Conservation (phyloP, 2,797 vertebrate genomes). For the Rhodeus uyekii region DNA sequence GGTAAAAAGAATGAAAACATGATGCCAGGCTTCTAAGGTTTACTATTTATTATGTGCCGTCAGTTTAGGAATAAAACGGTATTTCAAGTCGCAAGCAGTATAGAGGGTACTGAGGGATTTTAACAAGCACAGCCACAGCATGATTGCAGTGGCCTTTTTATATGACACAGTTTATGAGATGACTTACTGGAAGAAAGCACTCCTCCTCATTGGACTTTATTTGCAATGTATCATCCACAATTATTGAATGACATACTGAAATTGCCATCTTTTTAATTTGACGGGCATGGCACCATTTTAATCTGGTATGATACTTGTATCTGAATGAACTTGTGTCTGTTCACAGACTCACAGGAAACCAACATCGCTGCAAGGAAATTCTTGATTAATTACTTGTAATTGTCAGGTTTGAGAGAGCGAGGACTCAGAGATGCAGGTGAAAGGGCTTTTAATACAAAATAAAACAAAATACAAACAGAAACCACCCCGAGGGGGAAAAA, state of each 20-base stretch:
- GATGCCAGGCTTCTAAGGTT: not conserved
- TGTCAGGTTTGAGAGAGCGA: too few relatives aligned
- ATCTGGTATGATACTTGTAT: constrained; percentile 26
- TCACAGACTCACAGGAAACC: constrained; percentile 13
- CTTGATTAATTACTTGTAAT: constrained; percentile 54
- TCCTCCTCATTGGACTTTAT: constrained; percentile 1
- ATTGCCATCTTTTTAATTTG: constrained; percentile 48
- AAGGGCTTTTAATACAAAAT: too few relatives aligned
- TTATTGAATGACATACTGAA: constrained; percentile 34
- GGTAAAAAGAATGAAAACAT: constrained; percentile 25
- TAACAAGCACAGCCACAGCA: constrained; percentile 18
- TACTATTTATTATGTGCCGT: constrained; percentile 8
- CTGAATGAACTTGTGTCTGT: constrained; percentile 25
- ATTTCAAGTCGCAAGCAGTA: constrained; percentile 19
- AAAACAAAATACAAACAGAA: too few relatives aligned
- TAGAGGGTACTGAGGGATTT: constrained; percentile 25
- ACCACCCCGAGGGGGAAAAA: too few relatives aligned
- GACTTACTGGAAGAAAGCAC: constrained; percentile 35
- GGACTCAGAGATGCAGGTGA: too few relatives aligned
- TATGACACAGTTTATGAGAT: constrained; percentile 3
- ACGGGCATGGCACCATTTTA: not conserved
- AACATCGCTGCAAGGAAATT: constrained; percentile 36
- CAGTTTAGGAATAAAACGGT: constrained; percentile 10
- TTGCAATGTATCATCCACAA: constrained; percentile 22
- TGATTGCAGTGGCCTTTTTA: constrained; percentile 1